Evolutionary conservation across 2,113 vertebrate genomes (phyloP).

Genomic region (Colinus virginianus): DNA sequence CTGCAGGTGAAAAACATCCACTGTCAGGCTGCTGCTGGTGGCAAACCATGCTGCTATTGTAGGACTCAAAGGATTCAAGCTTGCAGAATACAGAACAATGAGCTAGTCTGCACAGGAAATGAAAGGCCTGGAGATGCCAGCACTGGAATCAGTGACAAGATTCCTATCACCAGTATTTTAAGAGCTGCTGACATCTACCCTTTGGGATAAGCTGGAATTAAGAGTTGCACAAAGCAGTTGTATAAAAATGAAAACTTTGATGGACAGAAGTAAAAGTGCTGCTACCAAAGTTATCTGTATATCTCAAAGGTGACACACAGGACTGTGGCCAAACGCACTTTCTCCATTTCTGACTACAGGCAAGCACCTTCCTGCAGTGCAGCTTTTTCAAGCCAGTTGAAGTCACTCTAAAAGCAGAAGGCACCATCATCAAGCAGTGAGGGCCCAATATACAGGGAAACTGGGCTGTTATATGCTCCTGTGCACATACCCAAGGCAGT

Average conservation of each 20-base stretch:
- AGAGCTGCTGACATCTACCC: not conserved
- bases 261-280: not conserved
- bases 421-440: not conserved
- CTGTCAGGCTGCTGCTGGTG: not conserved
- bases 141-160: not conserved
- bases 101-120: not conserved
- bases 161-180: not conserved
- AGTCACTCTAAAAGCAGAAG: not conserved
- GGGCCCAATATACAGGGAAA: not conserved
- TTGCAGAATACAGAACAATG: not conserved
- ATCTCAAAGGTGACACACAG: not conserved
- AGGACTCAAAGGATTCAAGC: not conserved
- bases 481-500: not conserved
- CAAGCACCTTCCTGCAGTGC: not conserved
- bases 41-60: not conserved
- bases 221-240: not conserved
- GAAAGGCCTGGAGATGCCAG: not conserved
- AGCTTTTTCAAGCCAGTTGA: not conserved
- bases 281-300: not conserved
- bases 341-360: not conserved
- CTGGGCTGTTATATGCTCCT: not conserved
- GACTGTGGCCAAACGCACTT: not conserved
- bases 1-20: not conserved
- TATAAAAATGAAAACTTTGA: not conserved
- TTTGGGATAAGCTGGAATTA: not conserved